Base-by-base conservation (phyloP, 2,888 invertebrate genomes). In the Stratiomys singularior region DNA sequence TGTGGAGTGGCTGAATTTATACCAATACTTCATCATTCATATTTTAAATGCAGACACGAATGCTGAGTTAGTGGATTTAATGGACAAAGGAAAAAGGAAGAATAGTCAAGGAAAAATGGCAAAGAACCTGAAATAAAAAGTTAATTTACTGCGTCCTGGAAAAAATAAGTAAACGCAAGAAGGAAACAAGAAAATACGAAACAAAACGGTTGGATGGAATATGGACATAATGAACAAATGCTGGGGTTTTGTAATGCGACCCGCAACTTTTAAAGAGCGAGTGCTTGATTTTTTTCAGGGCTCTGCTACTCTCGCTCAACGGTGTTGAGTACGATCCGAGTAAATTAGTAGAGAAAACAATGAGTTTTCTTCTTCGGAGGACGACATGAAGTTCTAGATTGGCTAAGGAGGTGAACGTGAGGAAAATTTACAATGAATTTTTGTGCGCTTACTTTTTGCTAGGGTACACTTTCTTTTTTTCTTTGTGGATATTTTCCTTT, bases 91-190 rank as follows among this genome's bases (percentile, higher is more conserved):
- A 37, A 3, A 37, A 37, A n/a, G 4, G 52, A n/a, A 52, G 4
- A 52, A 63, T 27, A 63, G 28, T 63, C 63, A 37, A 13, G 44
- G 28, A 66, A 44, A 44, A 66, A n/a, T 37, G 11, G 21, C 37
- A 44, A 18, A 56, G 58, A 47, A 18, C 18, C n/a, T 60, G 60
- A 60, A 60, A 74, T 30, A 60, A 74, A 74, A 74, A 74, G 72
- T 58, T 74, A 58, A 74, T 60, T 74, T 74, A 74, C 58, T 74
- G 60, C 27, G 37, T 28, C 37, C 37, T n/a, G 7, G 47, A 47
- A 52, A 69, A 25, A 23, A 28, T 56, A 18, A 4, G 47, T 1
- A 25, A 25, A 60, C 23, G 18, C 3, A 30, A n/a, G 28, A 64
- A 64, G n/a, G 28, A 15, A 27, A 23, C 64, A 9, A 18, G 44